These are phyloP conservation scores for Sebastes glaucus DNA, from an alignment of 2,797 vertebrate species.

Conservation along the genomic window DNA sequence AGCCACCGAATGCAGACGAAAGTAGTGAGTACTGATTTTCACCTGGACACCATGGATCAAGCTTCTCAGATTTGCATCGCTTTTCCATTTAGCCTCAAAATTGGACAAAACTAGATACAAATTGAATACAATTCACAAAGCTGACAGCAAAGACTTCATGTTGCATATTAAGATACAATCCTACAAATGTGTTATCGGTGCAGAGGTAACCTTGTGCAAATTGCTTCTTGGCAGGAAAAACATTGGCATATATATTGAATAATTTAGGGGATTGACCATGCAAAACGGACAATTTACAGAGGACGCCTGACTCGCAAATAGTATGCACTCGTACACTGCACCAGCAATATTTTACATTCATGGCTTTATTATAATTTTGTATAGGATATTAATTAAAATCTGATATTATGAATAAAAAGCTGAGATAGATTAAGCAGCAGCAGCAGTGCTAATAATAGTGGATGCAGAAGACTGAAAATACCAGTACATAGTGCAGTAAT, in stretches of 20 bases:
- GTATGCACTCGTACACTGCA: neutral
- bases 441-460: neutral
- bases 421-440: neutral
- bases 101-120: neutral
- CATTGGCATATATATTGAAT: neutral
- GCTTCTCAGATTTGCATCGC: neutral
- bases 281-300: neutral
- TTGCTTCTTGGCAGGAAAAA: neutral
- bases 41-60: neutral
- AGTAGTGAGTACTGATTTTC: conserved; percentile 89
- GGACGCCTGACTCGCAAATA: neutral
- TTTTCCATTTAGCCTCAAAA: neutral
- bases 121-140: neutral
- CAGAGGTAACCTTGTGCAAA: conserved; percentile 4
- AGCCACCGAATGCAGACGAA: conserved; percentile 96
- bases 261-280: neutral
- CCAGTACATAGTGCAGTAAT: neutral
- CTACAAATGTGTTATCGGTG: neutral
- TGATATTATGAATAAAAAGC: neutral
- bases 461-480: neutral
- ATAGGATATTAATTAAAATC: neutral
- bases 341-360: neutral
- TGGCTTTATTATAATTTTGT: neutral
- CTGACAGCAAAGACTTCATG: neutral
- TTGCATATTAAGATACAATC: neutral